Conservation (phyloP, 2,888 invertebrate species). For the Steinernema carpocapsae region DNA sequence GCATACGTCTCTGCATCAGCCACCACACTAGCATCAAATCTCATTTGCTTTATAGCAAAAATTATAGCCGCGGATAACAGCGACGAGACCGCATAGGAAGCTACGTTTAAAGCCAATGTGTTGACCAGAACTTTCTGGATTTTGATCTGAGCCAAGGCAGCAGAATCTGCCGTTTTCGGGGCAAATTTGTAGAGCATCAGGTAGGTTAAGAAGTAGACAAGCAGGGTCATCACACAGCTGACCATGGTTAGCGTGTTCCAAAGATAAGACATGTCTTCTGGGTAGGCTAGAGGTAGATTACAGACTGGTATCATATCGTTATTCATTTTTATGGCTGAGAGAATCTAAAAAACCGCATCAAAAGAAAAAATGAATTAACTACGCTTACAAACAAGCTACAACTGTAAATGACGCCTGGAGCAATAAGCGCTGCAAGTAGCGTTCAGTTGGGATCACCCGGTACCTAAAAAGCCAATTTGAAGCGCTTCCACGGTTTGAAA, state of each 20-base stretch:
- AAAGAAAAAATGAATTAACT: not conserved
- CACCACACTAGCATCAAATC: not conserved
- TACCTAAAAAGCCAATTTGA: not conserved
- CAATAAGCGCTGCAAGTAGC: not conserved
- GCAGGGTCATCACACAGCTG: not conserved
- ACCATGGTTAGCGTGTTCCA: not conserved
- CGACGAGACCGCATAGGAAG: constrained; percentile 2
- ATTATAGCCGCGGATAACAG: not conserved
- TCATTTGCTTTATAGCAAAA: not conserved
- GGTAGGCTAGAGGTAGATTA: constrained; percentile 11
- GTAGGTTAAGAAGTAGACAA: not conserved
- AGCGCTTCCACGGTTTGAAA: not conserved
- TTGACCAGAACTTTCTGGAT: too few relatives aligned
- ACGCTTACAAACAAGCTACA: not conserved
- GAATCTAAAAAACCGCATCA: not conserved
- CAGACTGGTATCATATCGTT: not conserved
- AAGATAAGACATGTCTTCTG: too few relatives aligned
- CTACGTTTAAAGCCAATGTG: not conserved
- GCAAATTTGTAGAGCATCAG: too few relatives aligned
- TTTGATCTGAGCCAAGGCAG: too few relatives aligned
- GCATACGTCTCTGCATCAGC: constrained; percentile 8
- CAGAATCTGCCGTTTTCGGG: too few relatives aligned
- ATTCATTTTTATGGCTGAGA: not conserved
- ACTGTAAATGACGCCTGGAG: too few relatives aligned
- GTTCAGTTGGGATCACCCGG: not conserved